phyloP scores from a whole-genome alignment of 2,797 vertebrate genomes.

The Rousettus madagascariensis region DNA sequence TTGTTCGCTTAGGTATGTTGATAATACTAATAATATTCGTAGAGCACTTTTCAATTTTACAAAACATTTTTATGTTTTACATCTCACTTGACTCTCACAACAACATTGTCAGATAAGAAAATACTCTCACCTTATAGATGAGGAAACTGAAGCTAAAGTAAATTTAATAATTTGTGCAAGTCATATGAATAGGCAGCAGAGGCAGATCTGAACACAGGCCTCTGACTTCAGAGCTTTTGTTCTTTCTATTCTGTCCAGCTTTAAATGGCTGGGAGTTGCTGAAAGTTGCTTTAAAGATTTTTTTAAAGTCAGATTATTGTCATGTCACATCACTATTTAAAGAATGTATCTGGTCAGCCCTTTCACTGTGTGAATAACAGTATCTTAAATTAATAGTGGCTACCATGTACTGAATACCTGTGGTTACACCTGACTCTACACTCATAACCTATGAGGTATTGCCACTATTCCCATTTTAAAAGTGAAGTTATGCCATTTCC shows the following conservation, averaged over 20 bases:
- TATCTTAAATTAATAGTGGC: neutral
- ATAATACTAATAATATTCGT: neutral
- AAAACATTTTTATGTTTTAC: neutral
- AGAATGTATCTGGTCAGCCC: neutral
- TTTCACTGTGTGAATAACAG: neutral
- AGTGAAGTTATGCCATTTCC: neutral
- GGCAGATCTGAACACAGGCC: neutral
- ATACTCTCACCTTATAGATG: neutral
- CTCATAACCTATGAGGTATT: neutral
- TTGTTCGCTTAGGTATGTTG: neutral
- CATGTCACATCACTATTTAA: neutral
- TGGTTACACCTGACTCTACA: neutral
- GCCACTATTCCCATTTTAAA: neutral
- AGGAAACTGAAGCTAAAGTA: neutral
- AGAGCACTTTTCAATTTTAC: neutral
- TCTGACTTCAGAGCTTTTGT: neutral
- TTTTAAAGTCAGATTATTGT: neutral
- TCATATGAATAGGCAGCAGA: neutral
- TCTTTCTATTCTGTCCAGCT: neutral
- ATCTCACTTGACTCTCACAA: neutral
- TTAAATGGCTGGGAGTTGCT: neutral
- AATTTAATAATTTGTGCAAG: neutral
- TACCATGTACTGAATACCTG: neutral
- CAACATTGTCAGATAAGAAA: neutral
- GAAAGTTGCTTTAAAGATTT: neutral